Conservation (phyloP, 1,140 invertebrate genomes). For the Rhyacophila brunnea region DNA sequence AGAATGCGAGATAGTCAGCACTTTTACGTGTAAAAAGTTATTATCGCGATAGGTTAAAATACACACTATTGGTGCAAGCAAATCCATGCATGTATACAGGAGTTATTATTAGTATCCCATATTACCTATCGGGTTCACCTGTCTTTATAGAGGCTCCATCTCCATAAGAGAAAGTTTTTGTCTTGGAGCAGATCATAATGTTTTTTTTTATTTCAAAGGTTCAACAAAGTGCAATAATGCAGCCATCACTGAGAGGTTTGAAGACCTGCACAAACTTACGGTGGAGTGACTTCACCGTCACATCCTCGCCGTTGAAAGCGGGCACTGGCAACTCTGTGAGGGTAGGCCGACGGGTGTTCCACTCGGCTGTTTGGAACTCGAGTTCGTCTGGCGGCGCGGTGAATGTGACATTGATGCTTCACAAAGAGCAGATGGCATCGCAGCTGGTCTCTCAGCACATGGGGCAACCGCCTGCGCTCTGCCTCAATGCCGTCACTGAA, state of each 20-base stretch:
- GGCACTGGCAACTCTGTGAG: slow-evolving; percentile 51
- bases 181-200: not conserved
- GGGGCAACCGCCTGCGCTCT: slow-evolving; percentile 57
- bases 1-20: too few relatives aligned
- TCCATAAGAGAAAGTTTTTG: too few relatives aligned
- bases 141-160: too few relatives aligned
- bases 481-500: slow-evolving; percentile 70
- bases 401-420: slow-evolving; percentile 70
- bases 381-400: slow-evolving; percentile 52
- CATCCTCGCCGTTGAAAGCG: slow-evolving; percentile 44
- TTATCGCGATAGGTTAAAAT: too few relatives aligned
- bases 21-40: too few relatives aligned
- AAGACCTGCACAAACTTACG: slow-evolving; percentile 69
- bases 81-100: too few relatives aligned
- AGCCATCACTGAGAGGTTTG: slow-evolving; percentile 63
- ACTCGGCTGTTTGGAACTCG: slow-evolving; percentile 67
- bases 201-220: slow-evolving; percentile 53
- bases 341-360: slow-evolving; percentile 70
- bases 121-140: too few relatives aligned
- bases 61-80: too few relatives aligned
- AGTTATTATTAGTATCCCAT: too few relatives aligned
- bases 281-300: slow-evolving; percentile 67
- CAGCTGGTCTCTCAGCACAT: slow-evolving; percentile 54
- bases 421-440: slow-evolving; percentile 62
- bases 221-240: slow-evolving; percentile 65